These are phyloP conservation scores for Diloba caeruleocephala DNA, from an alignment of 2,888 invertebrate species.

Conservation along the genomic window DNA sequence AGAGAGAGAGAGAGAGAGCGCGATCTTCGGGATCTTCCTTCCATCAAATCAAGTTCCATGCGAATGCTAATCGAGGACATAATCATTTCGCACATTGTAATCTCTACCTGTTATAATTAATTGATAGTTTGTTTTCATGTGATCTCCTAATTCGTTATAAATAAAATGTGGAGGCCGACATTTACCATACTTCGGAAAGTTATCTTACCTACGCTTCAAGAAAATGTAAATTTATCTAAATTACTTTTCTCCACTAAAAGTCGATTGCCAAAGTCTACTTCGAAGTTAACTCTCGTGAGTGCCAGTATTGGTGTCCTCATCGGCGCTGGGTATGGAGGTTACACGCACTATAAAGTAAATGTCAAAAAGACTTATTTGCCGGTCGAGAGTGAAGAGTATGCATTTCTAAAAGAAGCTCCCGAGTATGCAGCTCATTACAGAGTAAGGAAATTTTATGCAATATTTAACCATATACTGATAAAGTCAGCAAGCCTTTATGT, in stretches of 20 bases:
- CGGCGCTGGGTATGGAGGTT: constrained; percentile 88
- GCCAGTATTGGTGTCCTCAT: constrained; percentile 88
- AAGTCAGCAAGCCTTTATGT: no score
- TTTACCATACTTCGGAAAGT: constrained; percentile 75
- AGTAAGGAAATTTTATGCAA: constrained; percentile 62
- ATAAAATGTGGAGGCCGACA: constrained; percentile 80
- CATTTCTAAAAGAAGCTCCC: constrained; percentile 82
- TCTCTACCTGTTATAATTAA: no score
- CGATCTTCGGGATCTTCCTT: no score
- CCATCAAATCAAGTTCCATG: constrained; percentile 30
- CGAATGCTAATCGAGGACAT: constrained; percentile 10
- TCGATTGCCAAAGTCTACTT: constrained; percentile 75
- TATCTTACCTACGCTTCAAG: constrained; percentile 70
- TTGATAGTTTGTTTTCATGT: constrained; percentile 44
- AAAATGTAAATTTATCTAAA: constrained; percentile 68
- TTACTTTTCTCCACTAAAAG: constrained; percentile 75
- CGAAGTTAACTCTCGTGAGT: constrained; percentile 89
- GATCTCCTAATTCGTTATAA: constrained; percentile 14
- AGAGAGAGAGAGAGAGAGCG: no score
- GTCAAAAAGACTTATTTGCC: constrained; percentile 65
- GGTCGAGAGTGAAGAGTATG: constrained; percentile 77
- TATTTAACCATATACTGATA: no score
- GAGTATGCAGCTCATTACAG: constrained; percentile 86
- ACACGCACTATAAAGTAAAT: constrained; percentile 85
- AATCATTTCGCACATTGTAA: constrained; percentile 9